Evolutionary conservation across 2,797 vertebrate genomes (phyloP), one percentile per base, ranked within the genome.

Genomic region (Apodemus agrarius): DNA sequence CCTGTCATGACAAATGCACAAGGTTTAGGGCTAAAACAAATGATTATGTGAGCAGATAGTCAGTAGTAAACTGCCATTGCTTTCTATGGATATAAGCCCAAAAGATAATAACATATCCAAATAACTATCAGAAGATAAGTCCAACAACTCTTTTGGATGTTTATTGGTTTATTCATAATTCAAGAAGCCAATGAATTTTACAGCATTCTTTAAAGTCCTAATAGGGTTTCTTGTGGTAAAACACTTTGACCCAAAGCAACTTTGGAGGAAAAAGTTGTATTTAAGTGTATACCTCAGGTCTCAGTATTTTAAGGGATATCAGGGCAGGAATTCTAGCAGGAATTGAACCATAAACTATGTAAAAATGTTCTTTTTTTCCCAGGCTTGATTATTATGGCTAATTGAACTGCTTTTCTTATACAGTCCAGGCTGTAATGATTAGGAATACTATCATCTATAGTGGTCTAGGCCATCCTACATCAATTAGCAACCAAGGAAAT

Each of bases 91-190:
- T 89, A 34, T 37, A 14, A 72, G 8, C n/a, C 34, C 21, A 24
- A 52, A 57, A 63, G 22, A 80, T 19, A 95, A 2, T 57, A 61
- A 4, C 72, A 10, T 61, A 83, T 49, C 24, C 63, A 94, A n/a
- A 57, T 59, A 85, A 89, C n/a, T n/a, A 63, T 22, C 37, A 37
- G 49, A 93, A 93, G 6, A 61, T 8, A 89, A 88, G 17, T 17
- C 37, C 59, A 31, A 89, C 49, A 57, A 85, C 46, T 8, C 0
- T 83, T 34, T 93, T 92, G 90, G 31, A 16, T 82, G 40, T 96
- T 4, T 63, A 79, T n/a, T 90, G 21, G 0, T 93, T 91, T 92
- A 12, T 49, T 95, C 43, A 16, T 89, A 94, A 90, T 96, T 90
- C 43, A 91, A 57, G n/a, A 40, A 29, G 21, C 24, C 82, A 95